phyloP scores from a whole-genome alignment of 2,888 invertebrate species.

The Gandaritis pyraliata region DNA sequence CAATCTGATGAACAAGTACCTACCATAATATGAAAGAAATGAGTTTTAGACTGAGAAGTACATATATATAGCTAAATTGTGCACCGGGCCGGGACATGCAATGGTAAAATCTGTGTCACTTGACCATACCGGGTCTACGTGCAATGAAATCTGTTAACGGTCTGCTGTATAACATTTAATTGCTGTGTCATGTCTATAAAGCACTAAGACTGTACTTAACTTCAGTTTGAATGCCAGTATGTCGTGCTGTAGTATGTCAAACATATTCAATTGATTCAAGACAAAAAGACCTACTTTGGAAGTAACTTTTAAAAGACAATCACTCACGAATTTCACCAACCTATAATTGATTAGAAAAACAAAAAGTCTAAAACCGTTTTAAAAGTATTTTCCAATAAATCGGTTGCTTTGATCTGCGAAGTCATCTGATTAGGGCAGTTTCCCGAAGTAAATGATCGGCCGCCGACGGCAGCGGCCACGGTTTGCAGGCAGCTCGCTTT shows the following conservation, averaged over 20 bases:
- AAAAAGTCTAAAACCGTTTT: not conserved
- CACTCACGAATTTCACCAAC: no score
- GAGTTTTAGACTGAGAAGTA: no score
- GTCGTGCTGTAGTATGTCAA: slow-evolving; percentile 18
- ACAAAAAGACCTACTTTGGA: slow-evolving; percentile 6
- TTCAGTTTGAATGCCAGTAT: slow-evolving; percentile 30
- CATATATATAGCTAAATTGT: slow-evolving; percentile 14
- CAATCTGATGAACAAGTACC: slow-evolving; percentile 26
- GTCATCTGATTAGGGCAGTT: slow-evolving; percentile 55
- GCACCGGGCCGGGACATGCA: slow-evolving; percentile 31
- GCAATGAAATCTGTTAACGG: slow-evolving; percentile 45
- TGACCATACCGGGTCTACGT: slow-evolving; percentile 42
- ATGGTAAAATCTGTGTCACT: slow-evolving; percentile 43
- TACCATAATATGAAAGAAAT: no score
- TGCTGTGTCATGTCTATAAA: slow-evolving; percentile 38
- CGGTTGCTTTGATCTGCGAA: slow-evolving; percentile 40
- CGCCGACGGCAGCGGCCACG: slow-evolving; percentile 64
- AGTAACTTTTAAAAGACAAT: not conserved
- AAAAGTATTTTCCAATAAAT: slow-evolving; percentile 25
- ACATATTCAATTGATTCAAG: slow-evolving; percentile 11
- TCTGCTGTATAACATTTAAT: slow-evolving; percentile 41
- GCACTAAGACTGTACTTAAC: slow-evolving; percentile 19
- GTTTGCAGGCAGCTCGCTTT: slow-evolving; percentile 74
- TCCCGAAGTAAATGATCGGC: slow-evolving; percentile 58
- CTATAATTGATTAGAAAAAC: no score